Base-by-base conservation (phyloP, 2,797 vertebrate species). In the Arrhamphus sclerolepis region DNA sequence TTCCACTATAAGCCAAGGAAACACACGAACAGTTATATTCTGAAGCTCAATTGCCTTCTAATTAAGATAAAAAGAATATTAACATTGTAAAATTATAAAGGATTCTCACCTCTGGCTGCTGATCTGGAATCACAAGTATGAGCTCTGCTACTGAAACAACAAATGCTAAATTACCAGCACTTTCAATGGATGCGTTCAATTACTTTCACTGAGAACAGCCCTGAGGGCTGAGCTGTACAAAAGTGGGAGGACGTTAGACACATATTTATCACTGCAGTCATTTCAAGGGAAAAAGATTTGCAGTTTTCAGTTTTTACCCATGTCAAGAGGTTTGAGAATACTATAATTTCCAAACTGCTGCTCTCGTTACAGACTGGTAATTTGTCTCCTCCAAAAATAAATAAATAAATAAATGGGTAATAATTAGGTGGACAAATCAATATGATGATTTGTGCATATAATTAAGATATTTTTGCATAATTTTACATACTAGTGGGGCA, bases 231-330 rank as follows among this genome's bases (percentile, higher is more conserved):
- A 66, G 55, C 29, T 52, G 29, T 41, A n/a, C 5, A 34, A 10
- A 56, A 60, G 57, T 57, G 78, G 81, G 81, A 73, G 68, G 77
- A 63, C 44, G 50, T 65, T n/a, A 44, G 31, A 28, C 61, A 52
- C 56, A 19, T 13, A 26, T 31, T 31, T 4, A 62, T 74, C 63
- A 51, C 76, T 79, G 80, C 84, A 72, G 77, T 70, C 64, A 7
- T 77, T 82, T 77, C 70, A 77, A 56, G 74, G 75, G 66, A 61
- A 74, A 82, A 79, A 72, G 74, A 88, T 62, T 70, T 86, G 82
- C 85, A 84, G 77, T 89, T 83, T 70, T 62, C 42, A 84, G 77
- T 88, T 83, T 70, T 62, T 39, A 28, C 56, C 39, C 22, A 56
- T 18, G 38, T 9, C 5, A 7, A 53, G 26, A 47, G n/a, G 42